A percentile compares a stretch with the other conserved stretches of the same genome.
Conservation (phyloP, 2,888 invertebrate genomes). For the Drosophila birchii region DNA sequence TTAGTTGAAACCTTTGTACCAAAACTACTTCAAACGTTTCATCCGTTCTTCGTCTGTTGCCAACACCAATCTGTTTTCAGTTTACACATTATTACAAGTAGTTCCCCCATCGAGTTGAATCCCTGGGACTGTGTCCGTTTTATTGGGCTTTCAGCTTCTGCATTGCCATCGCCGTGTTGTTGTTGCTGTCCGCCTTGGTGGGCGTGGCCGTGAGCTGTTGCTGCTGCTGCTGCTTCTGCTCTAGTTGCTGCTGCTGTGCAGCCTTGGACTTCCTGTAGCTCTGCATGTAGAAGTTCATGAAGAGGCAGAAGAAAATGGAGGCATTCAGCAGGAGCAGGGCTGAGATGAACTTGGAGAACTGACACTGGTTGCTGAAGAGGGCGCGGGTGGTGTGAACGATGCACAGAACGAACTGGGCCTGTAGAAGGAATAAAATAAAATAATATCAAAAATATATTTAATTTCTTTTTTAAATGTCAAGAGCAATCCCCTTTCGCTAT, state of each 20-base stretch:
- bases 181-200: constrained; percentile 60
- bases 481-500: too few relatives aligned
- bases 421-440: constrained; percentile 11
- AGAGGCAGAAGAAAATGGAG: constrained; percentile 94
- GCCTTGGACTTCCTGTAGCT: constrained; percentile 87
- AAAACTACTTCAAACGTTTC: constrained; percentile 61
- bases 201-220: constrained; percentile 47
- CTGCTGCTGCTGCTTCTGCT: constrained; percentile 49
- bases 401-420: constrained; percentile 85
- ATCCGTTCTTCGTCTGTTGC: constrained; percentile 52
- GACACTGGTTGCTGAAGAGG: constrained; percentile 83
- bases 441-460: too few relatives aligned
- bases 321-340: constrained; percentile 91
- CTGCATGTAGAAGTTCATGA: constrained; percentile 95
- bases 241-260: constrained; percentile 40
- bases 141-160: constrained; percentile 76
- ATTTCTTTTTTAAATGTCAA: not conserved
- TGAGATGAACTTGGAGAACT: constrained; percentile 88
- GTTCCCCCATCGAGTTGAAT: constrained; percentile 41
- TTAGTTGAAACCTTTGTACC: constrained; percentile 73
- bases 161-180: constrained; percentile 54
- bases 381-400: constrained; percentile 84
- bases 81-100: constrained; percentile 40
- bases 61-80: constrained; percentile 71
- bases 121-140: constrained; percentile 43